Evolutionary conservation across 2,888 invertebrate genomes (phyloP).

Genomic region (Watsonalla cultraria): DNA sequence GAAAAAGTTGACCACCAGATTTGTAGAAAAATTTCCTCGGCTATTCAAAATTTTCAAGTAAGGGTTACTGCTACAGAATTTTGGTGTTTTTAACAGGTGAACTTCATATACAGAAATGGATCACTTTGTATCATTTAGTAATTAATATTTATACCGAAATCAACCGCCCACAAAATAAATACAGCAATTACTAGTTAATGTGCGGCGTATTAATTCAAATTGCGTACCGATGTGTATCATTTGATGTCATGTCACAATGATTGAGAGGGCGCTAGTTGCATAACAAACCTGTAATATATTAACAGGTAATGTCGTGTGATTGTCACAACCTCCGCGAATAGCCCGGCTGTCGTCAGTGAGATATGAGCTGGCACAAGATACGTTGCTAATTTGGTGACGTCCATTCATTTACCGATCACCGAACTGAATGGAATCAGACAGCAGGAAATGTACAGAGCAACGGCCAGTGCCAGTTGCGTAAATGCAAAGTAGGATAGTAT

Average conservation of each 20-base stretch:
- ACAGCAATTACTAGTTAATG: constrained; percentile 1
- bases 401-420: constrained; percentile 68
- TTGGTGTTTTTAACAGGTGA: too few relatives aligned
- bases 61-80: too few relatives aligned
- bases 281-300: constrained; percentile 52
- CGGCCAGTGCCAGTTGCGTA: too few relatives aligned
- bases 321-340: constrained; percentile 60
- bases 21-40: too few relatives aligned
- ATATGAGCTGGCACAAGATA: constrained; percentile 70
- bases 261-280: constrained; percentile 56
- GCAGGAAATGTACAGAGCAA: not conserved
- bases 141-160: not conserved
- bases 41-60: too few relatives aligned
- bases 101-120: too few relatives aligned
- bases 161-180: not conserved
- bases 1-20: too few relatives aligned
- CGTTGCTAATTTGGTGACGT: constrained; percentile 67
- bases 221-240: constrained; percentile 40
- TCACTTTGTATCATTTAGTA: too few relatives aligned
- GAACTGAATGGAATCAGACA: constrained; percentile 67
- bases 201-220: constrained; percentile 16
- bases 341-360: constrained; percentile 58
- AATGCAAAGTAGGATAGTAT: too few relatives aligned
- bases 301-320: constrained; percentile 61
- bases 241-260: constrained; percentile 56